Evolutionary conservation across 2,113 vertebrate species (phyloP).

Genomic region (Callorhinus ursinus): DNA sequence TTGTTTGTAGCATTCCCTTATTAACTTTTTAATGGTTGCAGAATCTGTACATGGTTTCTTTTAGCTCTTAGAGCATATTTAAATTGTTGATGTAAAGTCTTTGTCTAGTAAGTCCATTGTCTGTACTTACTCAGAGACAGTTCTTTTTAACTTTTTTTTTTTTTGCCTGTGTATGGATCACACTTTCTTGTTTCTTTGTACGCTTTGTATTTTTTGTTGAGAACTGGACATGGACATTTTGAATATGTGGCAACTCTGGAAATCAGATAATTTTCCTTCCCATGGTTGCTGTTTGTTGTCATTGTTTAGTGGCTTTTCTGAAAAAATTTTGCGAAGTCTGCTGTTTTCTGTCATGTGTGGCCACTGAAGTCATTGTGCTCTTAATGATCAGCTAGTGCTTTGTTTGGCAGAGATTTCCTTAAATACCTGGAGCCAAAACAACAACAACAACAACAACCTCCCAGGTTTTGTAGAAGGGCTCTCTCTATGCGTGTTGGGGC

Average conservation of each 20-base stretch:
- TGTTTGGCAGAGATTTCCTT: slow-evolving; percentile 13
- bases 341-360: slow-evolving; percentile 2
- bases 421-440: neutral
- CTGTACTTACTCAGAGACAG: neutral
- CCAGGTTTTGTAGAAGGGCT: neutral
- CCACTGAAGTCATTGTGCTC: neutral
- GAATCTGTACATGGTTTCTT: neutral
- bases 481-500: neutral
- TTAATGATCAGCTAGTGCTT: neutral
- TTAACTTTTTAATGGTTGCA: neutral
- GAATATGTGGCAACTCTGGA: neutral
- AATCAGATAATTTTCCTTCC: neutral
- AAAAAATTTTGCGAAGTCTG: slow-evolving; percentile 25
- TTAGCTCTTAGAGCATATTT: neutral
- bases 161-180: neutral
- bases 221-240: neutral
- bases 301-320: neutral
- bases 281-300: neutral
- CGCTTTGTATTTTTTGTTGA: slow-evolving; percentile 5
- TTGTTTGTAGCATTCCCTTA: slow-evolving; percentile 19
- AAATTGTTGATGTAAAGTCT: slow-evolving; percentile 33
- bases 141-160: neutral
- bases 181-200: slow-evolving; percentile 19
- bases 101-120: neutral
- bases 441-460: neutral